Evolutionary conservation across 1,140 invertebrate genomes (phyloP), one percentile per base, ranked within the genome.

Genomic region (Zaprionus ghesquierei): DNA sequence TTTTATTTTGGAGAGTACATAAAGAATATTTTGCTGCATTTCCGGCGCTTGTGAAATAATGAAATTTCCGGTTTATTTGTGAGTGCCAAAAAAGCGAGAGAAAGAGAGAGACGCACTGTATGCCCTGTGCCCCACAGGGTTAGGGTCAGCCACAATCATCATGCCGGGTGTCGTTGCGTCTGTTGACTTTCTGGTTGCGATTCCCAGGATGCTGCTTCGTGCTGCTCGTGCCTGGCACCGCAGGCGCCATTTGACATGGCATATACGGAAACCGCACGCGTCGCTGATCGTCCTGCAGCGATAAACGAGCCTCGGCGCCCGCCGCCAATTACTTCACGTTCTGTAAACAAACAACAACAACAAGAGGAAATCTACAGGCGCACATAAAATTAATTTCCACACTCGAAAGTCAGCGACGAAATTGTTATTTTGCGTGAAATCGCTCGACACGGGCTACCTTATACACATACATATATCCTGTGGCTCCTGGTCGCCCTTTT

Each of bases 301-400:
- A 68, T 68, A 72, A 51, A 54, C 61, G 65, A 49, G 13, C 78
- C 46, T 46, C 78, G 75, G 56, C 81, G 75, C 71, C 75, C 75
- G 75, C 44, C 65, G 56, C 51, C 81, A 87, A 87, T 87, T 82
- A 87, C 75, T 87, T 69, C 84, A 82, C 82, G 64, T 87, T 77
- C 72, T 82, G 84, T 82, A 86, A 87, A 82, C 72, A 87, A 75
- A 72, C 62, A 59, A 5, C 33, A 5, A 4, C 12, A 35, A 38
- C n/a, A 38, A 6, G 35, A 41, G 35, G 35, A n/a, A 15, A 41
- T n/a, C 35, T 15, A 54, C 61, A 54, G 31, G 41, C 51, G 51
- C 69, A 70, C 84, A 87, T 89, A 77, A 87, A 89, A 87, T 87
- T 87, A 82, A 87, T 87, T 87, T 87, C 82, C 64, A 79, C 82